Base-by-base conservation (phyloP, 2,797 vertebrate species). In the Lithobates sylvaticus region DNA sequence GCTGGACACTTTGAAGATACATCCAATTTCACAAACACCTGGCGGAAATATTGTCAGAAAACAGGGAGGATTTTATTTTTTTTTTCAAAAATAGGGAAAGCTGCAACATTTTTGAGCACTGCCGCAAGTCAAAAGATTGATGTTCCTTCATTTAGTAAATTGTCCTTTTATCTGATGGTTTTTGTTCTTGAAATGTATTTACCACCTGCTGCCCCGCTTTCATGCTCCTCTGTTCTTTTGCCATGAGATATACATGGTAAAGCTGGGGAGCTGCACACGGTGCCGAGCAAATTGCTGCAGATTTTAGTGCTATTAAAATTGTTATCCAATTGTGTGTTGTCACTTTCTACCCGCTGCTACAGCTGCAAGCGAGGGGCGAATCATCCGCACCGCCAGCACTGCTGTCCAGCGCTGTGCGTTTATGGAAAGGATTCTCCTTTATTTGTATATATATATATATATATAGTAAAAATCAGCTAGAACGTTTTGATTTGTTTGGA, bases 1-100 rank as follows among this genome's bases (percentile, higher is more conserved):
- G 6, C 42, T 86, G 86, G 88, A 87, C 84, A 88, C 65, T 91
- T 90, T 87, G 85, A 91, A 91, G 85, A 84, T 47, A 67, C 61
- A 75, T 85, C 83, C 88, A 91, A 89, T 88, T 81, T 90, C 50
- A 78, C 79, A 68, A 88, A 86, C 84, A 90, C 83, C 87, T 92
- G 84, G 50, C 72, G 86, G 84, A 44, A 71, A 0, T 12, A 88
- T 27, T 78, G 71, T 88, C 89, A 72, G 54, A 89, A 89, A 89
- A 89, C 74, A 18, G 44, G 44, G 12, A 3, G 39, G 8, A 39
- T 39, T 65, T 26, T 65, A 26, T 65, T n/a, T 26, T 65, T 23
- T 61, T 89, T 42, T 34, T 88, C 84, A 64, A 16, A 32, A 72
- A 39, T 18, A 32, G 44, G 10, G 15, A 39, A 50, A 15, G 13